Evolutionary conservation across 1,140 invertebrate genomes (phyloP).

Genomic region (Meloidogyne floridensis): DNA sequence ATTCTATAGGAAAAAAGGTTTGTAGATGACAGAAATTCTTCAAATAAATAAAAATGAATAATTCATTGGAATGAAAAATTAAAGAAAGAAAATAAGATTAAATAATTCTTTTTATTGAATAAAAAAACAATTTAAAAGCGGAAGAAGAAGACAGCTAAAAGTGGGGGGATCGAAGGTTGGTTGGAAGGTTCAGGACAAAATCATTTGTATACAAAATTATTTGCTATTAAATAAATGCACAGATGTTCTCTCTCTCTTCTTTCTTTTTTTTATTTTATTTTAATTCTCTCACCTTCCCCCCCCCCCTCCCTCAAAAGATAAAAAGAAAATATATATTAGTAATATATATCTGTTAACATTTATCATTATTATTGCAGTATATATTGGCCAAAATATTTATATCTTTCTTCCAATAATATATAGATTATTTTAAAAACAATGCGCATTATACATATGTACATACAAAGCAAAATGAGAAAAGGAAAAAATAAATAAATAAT

Average conservation of each 20-base stretch:
- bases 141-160: not conserved
- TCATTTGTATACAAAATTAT: not conserved
- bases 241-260: not conserved
- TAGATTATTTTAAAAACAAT: no score
- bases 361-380: not conserved
- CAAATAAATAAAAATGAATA: not conserved
- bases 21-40: not conserved
- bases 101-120: not conserved
- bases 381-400: no score
- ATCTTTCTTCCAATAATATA: no score
- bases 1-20: not conserved
- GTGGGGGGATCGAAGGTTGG: not conserved
- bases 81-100: not conserved
- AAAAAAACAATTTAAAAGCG: constrained; percentile 1
- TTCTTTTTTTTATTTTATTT: not conserved
- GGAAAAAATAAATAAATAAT: no score
- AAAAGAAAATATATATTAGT: not conserved
- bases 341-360: not conserved
- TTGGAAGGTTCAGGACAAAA: not conserved
- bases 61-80: not conserved
- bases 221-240: not conserved
- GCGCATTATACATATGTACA: no score
- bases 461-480: no score
- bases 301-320: not conserved
- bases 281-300: not conserved